Evolutionary conservation across 2,797 vertebrate genomes (phyloP).

Genomic region (Hozukius guyotensis): DNA sequence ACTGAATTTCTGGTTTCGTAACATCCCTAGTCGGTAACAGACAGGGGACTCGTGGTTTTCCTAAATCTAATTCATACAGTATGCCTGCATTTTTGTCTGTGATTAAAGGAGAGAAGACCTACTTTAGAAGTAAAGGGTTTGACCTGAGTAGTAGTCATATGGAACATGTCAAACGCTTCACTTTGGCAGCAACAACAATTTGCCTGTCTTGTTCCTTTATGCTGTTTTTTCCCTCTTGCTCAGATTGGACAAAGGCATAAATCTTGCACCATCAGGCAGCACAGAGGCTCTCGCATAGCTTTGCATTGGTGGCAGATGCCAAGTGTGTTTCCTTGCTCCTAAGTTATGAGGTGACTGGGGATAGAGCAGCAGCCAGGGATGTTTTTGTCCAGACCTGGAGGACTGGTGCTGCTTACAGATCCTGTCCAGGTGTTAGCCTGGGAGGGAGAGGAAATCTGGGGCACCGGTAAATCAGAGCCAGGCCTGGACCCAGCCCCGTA

Average conservation of each 20-base stretch:
- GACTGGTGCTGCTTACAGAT: conserved; percentile 53
- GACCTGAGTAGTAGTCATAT: background rate
- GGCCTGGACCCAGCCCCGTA: conserved; percentile 27
- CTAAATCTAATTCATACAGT: conserved; percentile 10
- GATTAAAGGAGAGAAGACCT: background rate
- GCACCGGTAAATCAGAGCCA: conserved; percentile 59
- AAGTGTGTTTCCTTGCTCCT: background rate
- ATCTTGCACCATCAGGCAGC: background rate
- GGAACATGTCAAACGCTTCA: background rate
- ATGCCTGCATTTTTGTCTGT: conserved; percentile 1
- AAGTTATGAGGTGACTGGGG: conserved; percentile 13
- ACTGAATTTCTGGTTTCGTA: no score
- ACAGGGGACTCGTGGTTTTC: conserved; percentile 7
- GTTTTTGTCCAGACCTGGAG: conserved; percentile 44
- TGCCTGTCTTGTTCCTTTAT: background rate
- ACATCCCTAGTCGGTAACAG: background rate
- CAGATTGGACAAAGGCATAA: background rate
- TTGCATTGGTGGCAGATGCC: conserved; percentile 7
- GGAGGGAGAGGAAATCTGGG: conserved; percentile 59
- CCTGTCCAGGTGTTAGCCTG: conserved; percentile 70
- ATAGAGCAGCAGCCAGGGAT: conserved; percentile 11
- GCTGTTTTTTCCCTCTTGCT: background rate
- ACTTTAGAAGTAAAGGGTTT: background rate
- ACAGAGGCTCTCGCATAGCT: background rate
- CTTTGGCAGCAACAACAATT: background rate